Percentiles rank a stretch among this genome's conserved stretches.
Evolutionary conservation across 2,888 invertebrate species (phyloP).

Genomic region (Chloromyia formosa): DNA sequence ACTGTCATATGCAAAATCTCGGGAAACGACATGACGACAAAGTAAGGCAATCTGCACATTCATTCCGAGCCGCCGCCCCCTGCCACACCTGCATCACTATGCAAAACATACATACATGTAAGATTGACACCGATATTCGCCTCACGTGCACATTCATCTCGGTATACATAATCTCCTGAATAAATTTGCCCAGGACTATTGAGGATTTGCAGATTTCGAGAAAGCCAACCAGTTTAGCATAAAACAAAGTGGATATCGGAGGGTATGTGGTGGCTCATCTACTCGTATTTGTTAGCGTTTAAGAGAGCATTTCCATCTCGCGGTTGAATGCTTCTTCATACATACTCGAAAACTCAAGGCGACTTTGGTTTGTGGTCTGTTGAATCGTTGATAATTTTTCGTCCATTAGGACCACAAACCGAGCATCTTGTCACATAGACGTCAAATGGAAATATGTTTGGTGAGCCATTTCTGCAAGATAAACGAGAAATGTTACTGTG

Average conservation of each 20-base stretch:
- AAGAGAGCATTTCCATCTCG: too few species aligned
- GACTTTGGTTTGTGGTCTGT: not conserved
- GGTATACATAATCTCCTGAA: not conserved
- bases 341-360: too few species aligned
- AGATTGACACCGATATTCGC: not conserved
- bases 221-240: not conserved
- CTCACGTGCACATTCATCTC: conserved; percentile 10
- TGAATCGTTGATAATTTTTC: not conserved
- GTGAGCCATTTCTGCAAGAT: too few species aligned
- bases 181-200: not conserved
- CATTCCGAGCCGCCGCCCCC: too few species aligned
- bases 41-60: not conserved
- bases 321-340: too few species aligned
- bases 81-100: not conserved
- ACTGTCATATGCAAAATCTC: not conserved
- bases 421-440: not conserved
- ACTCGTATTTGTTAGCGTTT: too few species aligned
- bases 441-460: not conserved
- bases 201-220: not conserved
- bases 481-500: too few species aligned
- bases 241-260: too few species aligned
- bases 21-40: not conserved
- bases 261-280: too few species aligned
- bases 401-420: not conserved
- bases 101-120: too few species aligned